phyloP scores from a whole-genome alignment of 1,140 invertebrate genomes.

The Lasioglossum albipes region DNA sequence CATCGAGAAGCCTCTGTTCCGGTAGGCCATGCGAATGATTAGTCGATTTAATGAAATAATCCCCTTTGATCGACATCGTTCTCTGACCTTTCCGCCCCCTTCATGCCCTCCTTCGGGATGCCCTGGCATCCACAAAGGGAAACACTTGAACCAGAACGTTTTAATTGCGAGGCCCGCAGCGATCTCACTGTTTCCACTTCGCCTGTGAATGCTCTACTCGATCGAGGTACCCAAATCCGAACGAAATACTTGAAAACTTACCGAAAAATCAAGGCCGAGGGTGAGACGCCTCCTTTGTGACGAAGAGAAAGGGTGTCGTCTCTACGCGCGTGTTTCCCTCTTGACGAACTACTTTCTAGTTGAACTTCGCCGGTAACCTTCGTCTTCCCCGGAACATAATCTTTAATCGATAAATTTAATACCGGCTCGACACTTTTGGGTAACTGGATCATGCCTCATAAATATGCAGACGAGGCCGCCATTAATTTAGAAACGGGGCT shows the following conservation, averaged over 20 bases:
- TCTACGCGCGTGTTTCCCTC: slow-evolving; percentile 51
- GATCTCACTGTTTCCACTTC: slow-evolving; percentile 76
- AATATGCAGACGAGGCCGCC: slow-evolving; percentile 23
- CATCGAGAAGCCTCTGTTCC: slow-evolving; percentile 34
- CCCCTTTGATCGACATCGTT: slow-evolving; percentile 75
- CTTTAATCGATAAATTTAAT: slow-evolving; percentile 76
- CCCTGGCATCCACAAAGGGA: slow-evolving; percentile 72
- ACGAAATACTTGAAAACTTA: slow-evolving; percentile 64
- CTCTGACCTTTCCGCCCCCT: slow-evolving; percentile 58
- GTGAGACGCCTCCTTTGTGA: slow-evolving; percentile 56
- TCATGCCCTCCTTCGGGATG: slow-evolving; percentile 64
- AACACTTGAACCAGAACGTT: slow-evolving; percentile 78
- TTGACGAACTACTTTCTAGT: slow-evolving; percentile 52
- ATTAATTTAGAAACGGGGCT: slow-evolving; percentile 18
- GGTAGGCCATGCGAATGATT: slow-evolving; percentile 70
- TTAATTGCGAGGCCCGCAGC: slow-evolving; percentile 75
- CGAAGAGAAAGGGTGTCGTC: slow-evolving; percentile 54
- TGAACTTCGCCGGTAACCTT: slow-evolving; percentile 23
- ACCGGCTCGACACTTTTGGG: slow-evolving; percentile 34
- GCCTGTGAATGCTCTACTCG: slow-evolving; percentile 61
- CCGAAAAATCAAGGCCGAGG: slow-evolving; percentile 51
- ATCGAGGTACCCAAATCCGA: slow-evolving; percentile 45
- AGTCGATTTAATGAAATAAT: slow-evolving; percentile 79
- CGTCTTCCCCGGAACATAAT: slow-evolving; percentile 31
- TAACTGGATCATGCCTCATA: slow-evolving; percentile 1